Evolutionary conservation across 1,140 invertebrate genomes (phyloP).

Genomic region (Cydia fagiglandana): DNA sequence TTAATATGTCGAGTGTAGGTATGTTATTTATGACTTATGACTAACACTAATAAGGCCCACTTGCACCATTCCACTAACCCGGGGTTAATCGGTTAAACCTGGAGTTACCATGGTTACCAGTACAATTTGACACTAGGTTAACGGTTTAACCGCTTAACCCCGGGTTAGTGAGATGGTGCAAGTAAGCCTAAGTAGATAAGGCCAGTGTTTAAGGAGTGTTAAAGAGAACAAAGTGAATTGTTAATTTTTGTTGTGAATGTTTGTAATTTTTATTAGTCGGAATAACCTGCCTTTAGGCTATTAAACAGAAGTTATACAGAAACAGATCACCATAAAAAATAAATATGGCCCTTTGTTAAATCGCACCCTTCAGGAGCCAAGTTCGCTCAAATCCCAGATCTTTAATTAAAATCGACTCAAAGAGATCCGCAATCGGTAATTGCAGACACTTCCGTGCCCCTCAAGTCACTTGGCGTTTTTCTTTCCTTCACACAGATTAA

Average conservation of each 20-base stretch:
- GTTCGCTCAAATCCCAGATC: background rate
- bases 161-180: too few relatives aligned
- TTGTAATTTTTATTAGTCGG: too few relatives aligned
- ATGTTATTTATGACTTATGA: background rate
- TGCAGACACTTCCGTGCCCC: background rate
- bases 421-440: slow-evolving; percentile 7
- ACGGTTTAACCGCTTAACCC: too few relatives aligned
- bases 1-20: background rate
- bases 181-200: background rate
- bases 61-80: too few relatives aligned
- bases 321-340: too few relatives aligned
- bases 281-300: too few relatives aligned
- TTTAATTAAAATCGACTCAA: slow-evolving; percentile 21
- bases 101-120: too few relatives aligned
- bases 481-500: background rate
- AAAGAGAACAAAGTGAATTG: too few relatives aligned
- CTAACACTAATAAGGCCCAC: background rate
- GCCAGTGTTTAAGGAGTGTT: background rate
- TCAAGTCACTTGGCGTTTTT: background rate
- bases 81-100: too few relatives aligned
- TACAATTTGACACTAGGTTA: too few relatives aligned
- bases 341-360: background rate
- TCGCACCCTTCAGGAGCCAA: background rate
- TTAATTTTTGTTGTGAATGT: too few relatives aligned
- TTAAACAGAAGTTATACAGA: too few relatives aligned